Evolutionary conservation across 2,888 invertebrate genomes (phyloP).

Genomic region (Altica lythri): DNA sequence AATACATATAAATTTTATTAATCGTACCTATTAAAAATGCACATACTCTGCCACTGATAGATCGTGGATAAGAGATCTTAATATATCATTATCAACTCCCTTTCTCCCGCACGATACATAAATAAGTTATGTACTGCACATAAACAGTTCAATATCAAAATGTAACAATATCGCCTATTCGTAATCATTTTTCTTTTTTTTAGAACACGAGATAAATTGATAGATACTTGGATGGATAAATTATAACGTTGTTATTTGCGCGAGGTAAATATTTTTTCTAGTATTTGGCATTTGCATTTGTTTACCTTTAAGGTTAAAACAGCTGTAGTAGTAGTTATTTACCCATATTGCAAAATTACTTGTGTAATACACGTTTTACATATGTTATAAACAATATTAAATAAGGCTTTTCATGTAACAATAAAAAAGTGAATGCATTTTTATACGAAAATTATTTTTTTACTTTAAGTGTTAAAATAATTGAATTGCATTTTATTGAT

Average conservation of each 20-base stretch:
- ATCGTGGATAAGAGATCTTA: conserved; percentile 47
- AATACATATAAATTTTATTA: too few relatives aligned
- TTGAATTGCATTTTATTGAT: too few relatives aligned
- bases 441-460: too few relatives aligned
- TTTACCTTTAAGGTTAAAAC: conserved; percentile 1
- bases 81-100: conserved; percentile 48
- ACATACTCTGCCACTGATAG: conserved; percentile 19
- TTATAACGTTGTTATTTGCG: conserved; percentile 12
- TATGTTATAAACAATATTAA: too few relatives aligned
- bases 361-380: too few relatives aligned
- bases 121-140: conserved; percentile 37
- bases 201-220: background rate
- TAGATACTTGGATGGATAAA: conserved; percentile 10
- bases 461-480: too few relatives aligned
- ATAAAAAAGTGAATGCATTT: too few relatives aligned
- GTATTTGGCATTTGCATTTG: conserved; percentile 5
- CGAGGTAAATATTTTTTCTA: conserved; percentile 1
- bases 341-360: background rate
- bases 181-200: background rate
- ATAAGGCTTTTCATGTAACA: too few relatives aligned
- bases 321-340: conserved; percentile 1
- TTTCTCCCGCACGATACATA: conserved; percentile 44
- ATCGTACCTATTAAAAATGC: too few relatives aligned
- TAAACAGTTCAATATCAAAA: conserved; percentile 38
- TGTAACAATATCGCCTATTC: conserved; percentile 28